Conservation (phyloP, 2,888 invertebrate species). For the Polyommatus icarus region DNA sequence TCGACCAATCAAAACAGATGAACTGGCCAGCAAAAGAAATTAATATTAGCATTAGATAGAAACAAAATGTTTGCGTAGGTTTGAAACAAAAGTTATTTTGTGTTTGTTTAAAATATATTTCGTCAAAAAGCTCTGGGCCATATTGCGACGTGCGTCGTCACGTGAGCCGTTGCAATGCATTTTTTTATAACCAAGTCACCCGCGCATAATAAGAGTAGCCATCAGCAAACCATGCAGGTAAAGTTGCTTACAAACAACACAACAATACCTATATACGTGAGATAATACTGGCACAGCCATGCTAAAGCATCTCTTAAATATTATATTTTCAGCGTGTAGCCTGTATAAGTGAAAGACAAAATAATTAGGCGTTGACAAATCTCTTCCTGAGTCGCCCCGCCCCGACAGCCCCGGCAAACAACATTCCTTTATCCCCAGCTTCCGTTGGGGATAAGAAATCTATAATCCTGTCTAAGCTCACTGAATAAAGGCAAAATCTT, state of each 20-base stretch:
- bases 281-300: too few relatives aligned
- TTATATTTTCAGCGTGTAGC: not conserved
- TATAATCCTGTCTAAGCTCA: slow-evolving; percentile 9
- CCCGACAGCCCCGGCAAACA: not conserved
- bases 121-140: too few relatives aligned
- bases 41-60: not conserved
- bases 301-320: not conserved
- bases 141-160: too few relatives aligned
- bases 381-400: slow-evolving; percentile 4
- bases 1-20: not conserved
- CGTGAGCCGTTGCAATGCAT: too few relatives aligned
- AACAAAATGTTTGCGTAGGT: too few relatives aligned
- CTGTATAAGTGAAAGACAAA: not conserved
- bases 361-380: slow-evolving; percentile 8
- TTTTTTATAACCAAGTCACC: too few relatives aligned
- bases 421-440: not conserved
- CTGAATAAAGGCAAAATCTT: not conserved
- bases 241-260: too few relatives aligned
- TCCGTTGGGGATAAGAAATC: slow-evolving; percentile 15
- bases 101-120: too few relatives aligned
- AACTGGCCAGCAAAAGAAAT: not conserved
- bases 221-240: too few relatives aligned
- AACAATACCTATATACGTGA: too few relatives aligned
- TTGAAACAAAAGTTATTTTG: too few relatives aligned
- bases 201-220: too few relatives aligned